Evolutionary conservation across 2,888 invertebrate species (phyloP).

Genomic region (Folsomia manolachei): DNA sequence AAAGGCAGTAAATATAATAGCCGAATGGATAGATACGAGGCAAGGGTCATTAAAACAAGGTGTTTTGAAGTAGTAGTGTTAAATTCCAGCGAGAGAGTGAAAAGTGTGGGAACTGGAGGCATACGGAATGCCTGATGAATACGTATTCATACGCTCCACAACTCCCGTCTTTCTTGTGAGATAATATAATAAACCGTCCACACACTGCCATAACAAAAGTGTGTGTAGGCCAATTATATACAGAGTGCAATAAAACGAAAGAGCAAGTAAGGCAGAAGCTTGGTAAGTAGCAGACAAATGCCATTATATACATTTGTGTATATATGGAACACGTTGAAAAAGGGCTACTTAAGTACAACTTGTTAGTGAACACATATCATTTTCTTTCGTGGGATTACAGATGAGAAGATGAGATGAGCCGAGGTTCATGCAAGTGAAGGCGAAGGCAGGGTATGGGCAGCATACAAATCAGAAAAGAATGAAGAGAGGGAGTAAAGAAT

Average conservation of each 20-base stretch:
- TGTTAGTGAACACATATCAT: too few relatives aligned
- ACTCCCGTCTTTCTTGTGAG: background rate
- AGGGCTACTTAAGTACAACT: background rate
- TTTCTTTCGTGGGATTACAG: too few relatives aligned
- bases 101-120: conserved; percentile 46
- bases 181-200: conserved; percentile 11
- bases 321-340: background rate
- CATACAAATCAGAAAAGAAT: conserved; percentile 13
- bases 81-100: conserved; percentile 19
- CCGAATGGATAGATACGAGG: background rate
- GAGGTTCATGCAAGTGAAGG: background rate
- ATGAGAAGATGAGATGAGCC: too few relatives aligned
- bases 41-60: background rate
- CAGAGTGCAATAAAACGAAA: background rate
- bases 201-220: background rate
- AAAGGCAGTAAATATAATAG: background rate
- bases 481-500: background rate
- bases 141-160: background rate
- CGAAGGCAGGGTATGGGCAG: background rate
- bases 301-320: background rate
- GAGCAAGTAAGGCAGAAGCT: background rate
- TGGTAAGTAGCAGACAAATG: too few relatives aligned
- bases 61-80: background rate
- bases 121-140: conserved; percentile 39
- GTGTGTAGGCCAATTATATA: conserved; percentile 22